Percentiles rank a stretch among this genome's conserved stretches.
These are phyloP conservation scores for Temnothorax ravouxi DNA, from an alignment of 2,888 invertebrate species.

Conservation along the genomic window DNA sequence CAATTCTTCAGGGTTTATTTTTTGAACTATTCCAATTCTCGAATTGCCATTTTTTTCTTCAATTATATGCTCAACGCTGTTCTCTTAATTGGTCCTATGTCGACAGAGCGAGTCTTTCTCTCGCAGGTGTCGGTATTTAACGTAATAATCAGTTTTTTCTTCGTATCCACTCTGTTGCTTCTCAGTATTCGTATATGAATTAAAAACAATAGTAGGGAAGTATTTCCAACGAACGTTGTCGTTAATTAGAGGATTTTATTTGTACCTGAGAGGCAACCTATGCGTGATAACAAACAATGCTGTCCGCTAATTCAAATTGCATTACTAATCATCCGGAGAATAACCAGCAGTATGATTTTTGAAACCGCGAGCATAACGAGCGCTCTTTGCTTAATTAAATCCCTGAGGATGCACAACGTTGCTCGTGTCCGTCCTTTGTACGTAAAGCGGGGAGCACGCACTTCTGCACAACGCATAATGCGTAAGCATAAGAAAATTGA, in stretches of 20 bases:
- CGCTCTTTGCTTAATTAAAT: constrained; percentile 59
- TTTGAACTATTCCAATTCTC: not conserved
- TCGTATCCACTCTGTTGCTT: not conserved
- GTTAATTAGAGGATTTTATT: constrained; percentile 29
- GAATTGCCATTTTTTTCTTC: not conserved
- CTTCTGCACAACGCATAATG: too few relatives aligned
- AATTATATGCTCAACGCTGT: not conserved
- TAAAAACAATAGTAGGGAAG: not conserved
- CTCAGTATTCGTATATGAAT: not conserved
- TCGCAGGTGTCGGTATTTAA: not conserved
- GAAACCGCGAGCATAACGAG: constrained; percentile 2
- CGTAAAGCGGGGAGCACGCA: not conserved
- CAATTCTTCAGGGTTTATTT: not conserved
- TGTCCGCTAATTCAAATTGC: constrained; percentile 35
- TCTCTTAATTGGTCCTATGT: not conserved
- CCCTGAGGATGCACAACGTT: not conserved
- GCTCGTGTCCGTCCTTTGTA: not conserved
- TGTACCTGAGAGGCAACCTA: not conserved
- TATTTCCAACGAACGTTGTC: not conserved
- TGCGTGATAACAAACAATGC: constrained; percentile 30
- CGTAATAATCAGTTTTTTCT: not conserved
- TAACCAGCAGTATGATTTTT: constrained; percentile 34
- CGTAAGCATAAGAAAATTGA: too few relatives aligned
- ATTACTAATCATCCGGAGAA: constrained; percentile 30
- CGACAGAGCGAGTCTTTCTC: not conserved